Base-by-base conservation (phyloP, 1,140 invertebrate genomes). In the Eupristina koningsbergeri region DNA sequence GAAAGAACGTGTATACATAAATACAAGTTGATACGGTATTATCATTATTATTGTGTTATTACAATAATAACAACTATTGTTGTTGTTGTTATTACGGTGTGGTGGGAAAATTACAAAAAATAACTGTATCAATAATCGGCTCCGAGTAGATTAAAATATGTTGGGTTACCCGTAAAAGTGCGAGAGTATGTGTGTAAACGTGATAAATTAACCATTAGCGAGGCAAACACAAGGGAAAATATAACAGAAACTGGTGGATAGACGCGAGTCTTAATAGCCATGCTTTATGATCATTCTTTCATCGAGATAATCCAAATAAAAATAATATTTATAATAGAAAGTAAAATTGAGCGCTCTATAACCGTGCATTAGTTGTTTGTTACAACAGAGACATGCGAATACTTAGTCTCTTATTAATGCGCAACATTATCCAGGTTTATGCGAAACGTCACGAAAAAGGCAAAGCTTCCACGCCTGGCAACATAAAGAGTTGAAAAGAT, bases 161-260 rank as follows among this genome's bases (percentile, higher is more conserved):
- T 81, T 80, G 76, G 63, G 58, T 3, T 17, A 26, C 13, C 3
- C 47, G 36, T 50, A 50, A n/a, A 75, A 74, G 41, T 67, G 45
- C 64, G 77, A 71, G 29, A 45, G 29, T 34, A n/a, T n/a, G 67
- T 29, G 17, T 39, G 50, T 58, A 73, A 74, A 69, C 50, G 17
- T 78, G 81, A 83, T 76, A 78, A 77, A 78, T 83, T n/a, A 76
- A 50, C 64, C 64, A 58, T 83, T 77, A 83, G 47, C 74, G 34
- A 58, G 34, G 74, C 74, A 13, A 29, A 81, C 22, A 31, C 47
- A 15, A 58, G 67, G 58, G 74, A 76, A 36, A 47, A 50, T 39
- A 58, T 58, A 73, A 53, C 22, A 47, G 64, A 17, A 71, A 50
- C 69, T 39, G 67, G 67, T 74, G 69, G 64, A 80, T 29, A 69